Percentiles rank a stretch among this genome's conserved stretches.
Evolutionary conservation across 2,113 vertebrate species (phyloP).

Genomic region (Genyomyrus donnyi): DNA sequence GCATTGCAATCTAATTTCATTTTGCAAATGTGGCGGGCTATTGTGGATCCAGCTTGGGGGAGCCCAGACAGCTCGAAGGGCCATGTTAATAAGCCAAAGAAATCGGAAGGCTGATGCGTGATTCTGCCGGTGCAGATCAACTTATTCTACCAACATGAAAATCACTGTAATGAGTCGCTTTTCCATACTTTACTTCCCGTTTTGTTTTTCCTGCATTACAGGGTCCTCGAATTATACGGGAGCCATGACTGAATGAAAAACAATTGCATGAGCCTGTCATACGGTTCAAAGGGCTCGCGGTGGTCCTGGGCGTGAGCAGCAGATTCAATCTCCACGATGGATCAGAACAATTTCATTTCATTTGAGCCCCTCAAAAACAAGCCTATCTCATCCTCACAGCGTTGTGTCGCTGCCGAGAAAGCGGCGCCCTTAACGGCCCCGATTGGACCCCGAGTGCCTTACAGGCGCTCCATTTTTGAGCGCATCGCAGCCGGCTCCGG

Average conservation of each 20-base stretch:
- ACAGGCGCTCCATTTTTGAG: not conserved
- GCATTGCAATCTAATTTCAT: not conserved
- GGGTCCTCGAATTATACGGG: not conserved
- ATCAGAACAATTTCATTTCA: constrained; percentile 1
- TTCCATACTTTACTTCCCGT: not conserved
- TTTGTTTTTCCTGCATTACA: not conserved
- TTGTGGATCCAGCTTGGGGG: not conserved
- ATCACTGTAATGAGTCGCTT: not conserved
- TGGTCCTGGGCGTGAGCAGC: not conserved
- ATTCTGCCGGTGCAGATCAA: not conserved
- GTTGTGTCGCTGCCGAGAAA: not conserved
- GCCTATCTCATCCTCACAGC: not conserved
- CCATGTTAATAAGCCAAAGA: not conserved
- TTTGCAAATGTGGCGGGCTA: not conserved
- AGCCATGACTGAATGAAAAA: not conserved
- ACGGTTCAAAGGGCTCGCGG: not conserved
- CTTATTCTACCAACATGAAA: not conserved
- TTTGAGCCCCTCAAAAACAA: constrained; percentile 5
- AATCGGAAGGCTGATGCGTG: not conserved
- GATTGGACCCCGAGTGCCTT: not conserved
- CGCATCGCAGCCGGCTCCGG: not conserved
- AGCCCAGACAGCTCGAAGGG: not conserved
- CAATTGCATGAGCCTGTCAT: not conserved
- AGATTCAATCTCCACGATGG: not conserved
- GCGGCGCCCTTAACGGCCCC: not conserved